Evolutionary conservation across 1,140 invertebrate species (phyloP), one percentile per base, ranked within the genome.

Genomic region (Scylla paramamosain): DNA sequence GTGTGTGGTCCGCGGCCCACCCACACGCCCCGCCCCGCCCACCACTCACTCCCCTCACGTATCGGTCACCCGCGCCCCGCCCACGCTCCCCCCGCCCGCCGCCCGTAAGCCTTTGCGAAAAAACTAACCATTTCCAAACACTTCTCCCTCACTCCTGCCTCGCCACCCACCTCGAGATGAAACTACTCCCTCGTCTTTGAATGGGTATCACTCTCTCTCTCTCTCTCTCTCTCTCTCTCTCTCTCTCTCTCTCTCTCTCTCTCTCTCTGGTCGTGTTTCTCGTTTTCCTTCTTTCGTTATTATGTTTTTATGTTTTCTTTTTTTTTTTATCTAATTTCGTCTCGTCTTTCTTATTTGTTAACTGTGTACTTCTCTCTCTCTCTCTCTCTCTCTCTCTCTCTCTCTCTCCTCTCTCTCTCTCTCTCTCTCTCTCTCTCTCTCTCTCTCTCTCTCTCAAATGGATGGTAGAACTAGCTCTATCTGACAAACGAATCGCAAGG

Each of bases 181-280:
- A 59, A 59, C 52, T 59, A 12, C 52, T 59, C 16, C 52, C 10
- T 59, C 52, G 10, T 14, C 52, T 59, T 59, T 59, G 52, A 59
- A 59, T 59, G 52, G 52, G 16, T 14, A 59, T 59, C 16, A 14
- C 84, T 87, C 84, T 87, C 84, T 87, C 84, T 87, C 84, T 87
- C 84, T 87, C 84, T 87, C 84, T 87, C 84, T 87, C 84, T 87
- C 84, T 87, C 28, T 39, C n/a, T 39, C n/a, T 88, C 87, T 88
- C n/a, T 39, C 29, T 32, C 0, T 39, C 32, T 8, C 28, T 10
- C 32, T 10, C n/a, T 88, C 29, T 88, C 31, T 48, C 31, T 39
- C 28, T 39, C n/a, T 12, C 31, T 39, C 20, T 14, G 29, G 29
- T 48, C n/a, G 12, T 88, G 8, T 25, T n/a, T 39, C 20, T 45